Conservation (phyloP, 2,797 vertebrate species). For the Uromys caudimaculatus region DNA sequence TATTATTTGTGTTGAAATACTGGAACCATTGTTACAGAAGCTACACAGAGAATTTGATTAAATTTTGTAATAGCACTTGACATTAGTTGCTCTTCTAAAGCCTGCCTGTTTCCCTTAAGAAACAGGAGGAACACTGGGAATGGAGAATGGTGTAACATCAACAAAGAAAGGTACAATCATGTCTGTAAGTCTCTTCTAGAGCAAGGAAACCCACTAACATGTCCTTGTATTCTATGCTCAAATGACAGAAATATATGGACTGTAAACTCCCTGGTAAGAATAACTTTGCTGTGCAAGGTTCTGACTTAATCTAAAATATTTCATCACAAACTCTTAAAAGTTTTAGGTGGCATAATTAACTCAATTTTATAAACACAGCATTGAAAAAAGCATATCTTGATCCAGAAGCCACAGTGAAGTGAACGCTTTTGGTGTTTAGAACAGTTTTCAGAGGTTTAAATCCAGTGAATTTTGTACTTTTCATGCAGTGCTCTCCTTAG, state of each 20-base stretch:
- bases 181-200: slow-evolving; percentile 67
- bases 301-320: slow-evolving; percentile 53
- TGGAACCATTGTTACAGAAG: slow-evolving; percentile 40
- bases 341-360: slow-evolving; percentile 47
- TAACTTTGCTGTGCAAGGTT: slow-evolving; percentile 27
- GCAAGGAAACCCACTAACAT: slow-evolving; percentile 8
- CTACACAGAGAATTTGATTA: slow-evolving; percentile 65
- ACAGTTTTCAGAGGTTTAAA: not conserved
- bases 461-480: not conserved
- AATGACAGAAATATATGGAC: slow-evolving; percentile 54
- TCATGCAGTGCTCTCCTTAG: not conserved
- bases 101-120: slow-evolving; percentile 49
- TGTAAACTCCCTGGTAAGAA: slow-evolving; percentile 30
- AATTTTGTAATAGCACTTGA: slow-evolving; percentile 63
- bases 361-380: slow-evolving; percentile 5
- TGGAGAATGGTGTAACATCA: slow-evolving; percentile 62
- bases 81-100: slow-evolving; percentile 57
- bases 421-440: slow-evolving; percentile 27
- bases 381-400: slow-evolving; percentile 30
- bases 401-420: not conserved
- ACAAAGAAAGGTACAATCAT: slow-evolving; percentile 68
- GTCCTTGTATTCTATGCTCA: slow-evolving; percentile 68
- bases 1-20: slow-evolving; percentile 67
- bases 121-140: slow-evolving; percentile 46
- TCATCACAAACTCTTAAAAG: slow-evolving; percentile 56